Evolutionary conservation across 2,797 vertebrate genomes (phyloP), one percentile per base, ranked within the genome.

Genomic region (Sebastes miniatus): DNA sequence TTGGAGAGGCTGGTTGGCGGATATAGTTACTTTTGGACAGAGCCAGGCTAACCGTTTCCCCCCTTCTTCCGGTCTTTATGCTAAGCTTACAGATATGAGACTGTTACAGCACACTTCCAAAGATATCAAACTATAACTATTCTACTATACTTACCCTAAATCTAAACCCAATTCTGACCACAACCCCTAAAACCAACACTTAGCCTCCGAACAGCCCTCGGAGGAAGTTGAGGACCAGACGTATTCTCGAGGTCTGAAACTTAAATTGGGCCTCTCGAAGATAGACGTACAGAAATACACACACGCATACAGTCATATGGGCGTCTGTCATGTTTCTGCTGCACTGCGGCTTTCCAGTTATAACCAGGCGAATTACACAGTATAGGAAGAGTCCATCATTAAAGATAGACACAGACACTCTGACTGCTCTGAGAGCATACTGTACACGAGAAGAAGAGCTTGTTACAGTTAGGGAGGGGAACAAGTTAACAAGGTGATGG

Each of bases 341-440:
- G 79, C 16, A 4, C 83, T 93, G 93, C 89, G 94, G 91, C 88
- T 92, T 94, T 93, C 92, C 93, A 90, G 68, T 93, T 95, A 93
- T 94, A 95, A 94, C 90, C 87, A 54, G 1, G 66, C 67, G 91
- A 95, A 95, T 95, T 95, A 95, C 81, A 95, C 81, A 86, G 90
- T 89, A 78, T 87, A 85, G 32, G 77, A 90, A 68, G 84, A 87
- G 79, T 83, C 91, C 87, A 76, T 95, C 90, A 95, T 95, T 96
- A 94, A 83, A 92, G 87, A 88, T 69, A 81, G 69, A 84, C 68
- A 81, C 82, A 90, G 69, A 80, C 85, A 71, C 25, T 58, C 27
- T 71, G 84, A 59, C 81, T 73, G 63, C 61, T 68, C 4, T 2
- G 10, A 25, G 63, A 24, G 43, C 43, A 47, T 47, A 56, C 73